Evolutionary conservation across 2,797 vertebrate genomes (phyloP).

Genomic region (Danio aesculapii): DNA sequence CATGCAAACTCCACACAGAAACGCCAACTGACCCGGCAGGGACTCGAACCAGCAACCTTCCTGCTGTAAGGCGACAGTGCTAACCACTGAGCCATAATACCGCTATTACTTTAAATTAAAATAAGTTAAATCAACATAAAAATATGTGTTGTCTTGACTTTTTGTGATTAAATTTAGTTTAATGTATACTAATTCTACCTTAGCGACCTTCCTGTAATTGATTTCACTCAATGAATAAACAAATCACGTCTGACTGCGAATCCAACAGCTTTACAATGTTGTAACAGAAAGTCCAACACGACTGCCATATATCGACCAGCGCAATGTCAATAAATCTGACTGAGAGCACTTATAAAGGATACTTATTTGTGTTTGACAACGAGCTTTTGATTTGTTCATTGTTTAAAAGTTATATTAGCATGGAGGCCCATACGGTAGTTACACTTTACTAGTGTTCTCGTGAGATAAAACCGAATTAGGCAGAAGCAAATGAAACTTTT

Average conservation of each 20-base stretch:
- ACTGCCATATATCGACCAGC: background rate
- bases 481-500: constrained; percentile 19
- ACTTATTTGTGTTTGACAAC: background rate
- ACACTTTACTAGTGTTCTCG: constrained; percentile 17
- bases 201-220: background rate
- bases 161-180: too few relatives aligned
- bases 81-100: too few relatives aligned
- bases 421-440: background rate
- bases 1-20: too few relatives aligned
- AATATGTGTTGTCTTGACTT: too few relatives aligned
- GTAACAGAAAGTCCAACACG: background rate
- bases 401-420: constrained; percentile 17
- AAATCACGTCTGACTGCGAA: background rate
- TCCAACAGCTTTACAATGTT: background rate
- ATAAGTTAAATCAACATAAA: too few relatives aligned
- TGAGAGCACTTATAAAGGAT: background rate
- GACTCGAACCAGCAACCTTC: too few relatives aligned
- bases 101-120: too few relatives aligned
- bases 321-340: background rate
- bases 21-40: too few relatives aligned
- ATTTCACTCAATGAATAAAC: background rate
- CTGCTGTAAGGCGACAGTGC: too few relatives aligned
- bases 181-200: background rate
- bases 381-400: constrained; percentile 10
- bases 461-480: constrained; percentile 29